These are phyloP conservation scores for Cichlasoma orientale DNA, from an alignment of 2,797 vertebrate species.

Conservation along the genomic window DNA sequence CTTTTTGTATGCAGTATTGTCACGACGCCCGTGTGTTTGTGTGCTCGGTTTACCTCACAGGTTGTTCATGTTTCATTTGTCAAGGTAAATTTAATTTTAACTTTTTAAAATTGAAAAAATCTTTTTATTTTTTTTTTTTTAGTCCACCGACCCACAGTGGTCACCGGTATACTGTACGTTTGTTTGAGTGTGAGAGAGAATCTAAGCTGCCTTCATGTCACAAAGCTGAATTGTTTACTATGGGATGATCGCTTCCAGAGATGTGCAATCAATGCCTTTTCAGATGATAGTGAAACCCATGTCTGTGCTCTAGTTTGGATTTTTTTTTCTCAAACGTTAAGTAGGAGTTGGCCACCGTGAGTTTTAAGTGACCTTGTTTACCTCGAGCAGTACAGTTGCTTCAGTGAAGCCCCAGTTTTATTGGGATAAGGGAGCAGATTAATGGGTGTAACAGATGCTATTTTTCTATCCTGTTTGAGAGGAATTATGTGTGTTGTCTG, in stretches of 20 bases:
- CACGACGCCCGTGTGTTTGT: background rate
- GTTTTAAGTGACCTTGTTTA: constrained; percentile 82
- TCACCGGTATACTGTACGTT: constrained; percentile 19
- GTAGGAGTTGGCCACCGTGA: constrained; percentile 37
- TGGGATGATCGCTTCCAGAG: constrained; percentile 33
- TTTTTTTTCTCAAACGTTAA: constrained; percentile 22
- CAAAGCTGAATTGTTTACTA: constrained; percentile 55
- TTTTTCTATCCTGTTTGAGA: constrained; percentile 76
- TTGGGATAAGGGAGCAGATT: constrained; percentile 31
- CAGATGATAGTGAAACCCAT: background rate
- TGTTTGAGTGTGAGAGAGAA: constrained; percentile 18
- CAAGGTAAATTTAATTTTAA: constrained; percentile 16
- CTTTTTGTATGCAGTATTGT: constrained; percentile 29
- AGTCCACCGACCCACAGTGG: constrained; percentile 8
- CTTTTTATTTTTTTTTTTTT: background rate
- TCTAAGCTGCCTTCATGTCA: constrained; percentile 63
- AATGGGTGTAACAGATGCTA: constrained; percentile 58
- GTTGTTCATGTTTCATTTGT: constrained; percentile 12
- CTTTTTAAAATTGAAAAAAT: background rate
- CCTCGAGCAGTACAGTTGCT: constrained; percentile 70
- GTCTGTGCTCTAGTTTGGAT: constrained; percentile 39
- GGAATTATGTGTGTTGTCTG: constrained; percentile 41
- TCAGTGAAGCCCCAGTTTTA: constrained; percentile 71
- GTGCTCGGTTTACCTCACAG: background rate
- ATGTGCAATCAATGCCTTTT: constrained; percentile 38